Evolutionary conservation across 1,140 invertebrate genomes (phyloP), one percentile per base, ranked within the genome.

Genomic region (Drosophila prosaltans): DNA sequence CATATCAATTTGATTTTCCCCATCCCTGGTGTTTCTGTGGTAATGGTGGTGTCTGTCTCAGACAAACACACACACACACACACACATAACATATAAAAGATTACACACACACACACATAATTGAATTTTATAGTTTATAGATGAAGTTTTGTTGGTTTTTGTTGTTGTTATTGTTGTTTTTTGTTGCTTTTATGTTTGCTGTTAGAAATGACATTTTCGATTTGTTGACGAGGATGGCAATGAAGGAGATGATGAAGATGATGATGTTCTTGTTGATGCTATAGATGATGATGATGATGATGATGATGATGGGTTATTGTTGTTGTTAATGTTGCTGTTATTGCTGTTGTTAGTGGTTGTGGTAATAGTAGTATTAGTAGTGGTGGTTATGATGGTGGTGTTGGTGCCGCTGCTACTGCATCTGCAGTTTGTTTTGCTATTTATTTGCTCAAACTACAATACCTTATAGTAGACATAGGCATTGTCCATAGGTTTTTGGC

Each of bases 401-500:
- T 8, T 48, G 45, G 45, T 24, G n/a, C 45, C 21, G 24, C 40
- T 36, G 43, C 24, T 73, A 55, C 41, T 32, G 65, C 77, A 65
- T 30, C 58, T 45, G 75, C n/a, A 39, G 39, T 65, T 51, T 67
- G 73, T 68, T 69, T 68, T 16, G 16, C 16, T 16, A 16, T 16
- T 16, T 63, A 63, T 57, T 40, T 69, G 68, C 32, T 62, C 36
- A 41, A 73, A 39, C 65, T 86, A 88, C 81, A 91, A 67, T 91
- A 91, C 90, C 90, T 91, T 91, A 84, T 91, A 91, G 90, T 91
- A 91, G 76, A 91, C 90, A 83, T 91, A 91, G 83, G 90, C 90
- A 91, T 91, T 91, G 90, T 91, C 90, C 90, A 91, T 91, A 91
- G 77, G 90, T 91, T 91, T 89, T 57, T 78, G 74, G 69, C 63